Conservation (phyloP, 2,113 vertebrate species). For the Cercopithecus mona region DNA sequence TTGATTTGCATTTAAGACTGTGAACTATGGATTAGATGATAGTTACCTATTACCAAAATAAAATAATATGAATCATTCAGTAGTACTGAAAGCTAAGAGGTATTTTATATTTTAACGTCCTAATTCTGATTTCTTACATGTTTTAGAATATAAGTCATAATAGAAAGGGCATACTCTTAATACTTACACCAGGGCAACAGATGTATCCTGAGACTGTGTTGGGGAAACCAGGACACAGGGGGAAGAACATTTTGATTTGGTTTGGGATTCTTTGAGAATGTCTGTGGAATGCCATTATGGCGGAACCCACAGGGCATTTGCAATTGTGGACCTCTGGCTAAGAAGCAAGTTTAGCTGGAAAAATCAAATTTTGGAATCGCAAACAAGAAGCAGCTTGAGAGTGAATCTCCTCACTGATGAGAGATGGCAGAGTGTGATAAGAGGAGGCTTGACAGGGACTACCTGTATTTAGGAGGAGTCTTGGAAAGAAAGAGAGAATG, state of each 20-base stretch:
- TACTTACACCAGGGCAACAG: neutral
- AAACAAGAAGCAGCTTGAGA: neutral
- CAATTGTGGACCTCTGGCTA: neutral
- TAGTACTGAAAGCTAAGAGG: neutral
- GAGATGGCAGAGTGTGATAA: neutral
- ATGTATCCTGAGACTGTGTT: neutral
- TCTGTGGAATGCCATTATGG: neutral
- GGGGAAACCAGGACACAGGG: neutral
- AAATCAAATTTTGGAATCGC: conserved; percentile 21
- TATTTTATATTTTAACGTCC: conserved; percentile 16
- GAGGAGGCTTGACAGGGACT: neutral
- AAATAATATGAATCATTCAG: neutral
- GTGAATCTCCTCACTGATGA: neutral
- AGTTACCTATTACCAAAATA: neutral
- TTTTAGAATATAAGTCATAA: neutral
- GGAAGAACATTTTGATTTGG: neutral
- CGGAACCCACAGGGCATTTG: neutral
- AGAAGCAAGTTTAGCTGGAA: neutral
- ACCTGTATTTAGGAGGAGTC: neutral
- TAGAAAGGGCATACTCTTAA: neutral
- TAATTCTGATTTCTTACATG: conserved; percentile 9
- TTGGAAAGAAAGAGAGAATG: neutral
- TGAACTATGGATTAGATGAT: neutral
- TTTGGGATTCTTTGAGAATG: neutral
- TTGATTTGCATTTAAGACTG: conserved; percentile 6